Evolutionary conservation across 30 jellyfish, hydroid and myxozoan species (phyloP).

Genomic region (Hydra vulgaris): DNA sequence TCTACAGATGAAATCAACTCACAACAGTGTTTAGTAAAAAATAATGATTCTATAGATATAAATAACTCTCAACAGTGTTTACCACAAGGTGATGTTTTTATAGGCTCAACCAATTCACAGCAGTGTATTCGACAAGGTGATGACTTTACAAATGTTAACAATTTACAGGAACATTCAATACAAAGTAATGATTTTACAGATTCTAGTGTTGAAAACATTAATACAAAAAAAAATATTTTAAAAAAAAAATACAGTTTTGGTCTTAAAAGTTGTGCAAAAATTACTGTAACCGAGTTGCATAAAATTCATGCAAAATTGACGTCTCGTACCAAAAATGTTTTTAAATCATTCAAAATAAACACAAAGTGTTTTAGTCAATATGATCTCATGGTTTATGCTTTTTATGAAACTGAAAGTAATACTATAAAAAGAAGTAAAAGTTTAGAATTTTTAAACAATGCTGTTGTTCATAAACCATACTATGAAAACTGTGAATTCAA

Average conservation of each 20-base stretch:
- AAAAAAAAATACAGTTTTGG: neutral
- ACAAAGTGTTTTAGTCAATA: neutral
- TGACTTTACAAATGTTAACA: no score
- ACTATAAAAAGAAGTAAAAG: neutral
- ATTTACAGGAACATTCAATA: neutral
- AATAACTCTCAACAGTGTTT: no score
- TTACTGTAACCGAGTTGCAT: neutral
- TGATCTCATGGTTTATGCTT: neutral
- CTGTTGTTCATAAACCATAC: neutral
- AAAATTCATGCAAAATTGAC: neutral
- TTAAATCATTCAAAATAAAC: neutral
- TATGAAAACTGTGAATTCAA: neutral
- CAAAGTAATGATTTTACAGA: neutral
- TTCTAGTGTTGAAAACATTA: neutral
- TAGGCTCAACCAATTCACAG: no score
- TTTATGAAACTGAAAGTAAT: neutral
- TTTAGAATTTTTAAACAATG: neutral
- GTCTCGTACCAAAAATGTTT: neutral
- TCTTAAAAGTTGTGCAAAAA: neutral
- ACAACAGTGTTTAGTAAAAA: no score
- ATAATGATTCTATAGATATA: no score
- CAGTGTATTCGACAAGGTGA: no score
- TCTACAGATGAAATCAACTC: no score
- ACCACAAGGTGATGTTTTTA: no score
- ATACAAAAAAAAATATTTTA: neutral